Percentiles rank a stretch among this genome's conserved stretches.
phyloP scores from a whole-genome alignment of 2,888 invertebrate species.

The Thereva unica region DNA sequence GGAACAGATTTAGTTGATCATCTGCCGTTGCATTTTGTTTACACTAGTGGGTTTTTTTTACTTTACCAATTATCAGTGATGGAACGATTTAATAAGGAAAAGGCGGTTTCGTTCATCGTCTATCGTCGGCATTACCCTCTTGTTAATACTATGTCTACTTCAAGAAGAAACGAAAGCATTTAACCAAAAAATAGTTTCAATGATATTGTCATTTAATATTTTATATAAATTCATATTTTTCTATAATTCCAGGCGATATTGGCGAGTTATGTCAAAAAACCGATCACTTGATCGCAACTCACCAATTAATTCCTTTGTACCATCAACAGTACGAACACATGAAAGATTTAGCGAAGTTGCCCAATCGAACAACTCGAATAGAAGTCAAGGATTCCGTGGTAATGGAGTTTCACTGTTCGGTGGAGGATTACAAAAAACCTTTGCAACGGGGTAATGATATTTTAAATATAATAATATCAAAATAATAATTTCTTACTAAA shows the following conservation, averaged over 20 bases:
- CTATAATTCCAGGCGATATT: constrained; percentile 67
- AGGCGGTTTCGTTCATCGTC: too few relatives aligned
- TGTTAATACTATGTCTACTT: too few relatives aligned
- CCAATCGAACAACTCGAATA: constrained; percentile 51
- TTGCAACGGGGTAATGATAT: constrained; percentile 64
- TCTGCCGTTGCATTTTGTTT: too few relatives aligned
- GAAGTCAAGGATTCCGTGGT: constrained; percentile 47
- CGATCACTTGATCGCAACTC: constrained; percentile 61
- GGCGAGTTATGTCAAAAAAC: constrained; percentile 78
- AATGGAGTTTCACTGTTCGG: constrained; percentile 66
- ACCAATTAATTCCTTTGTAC: constrained; percentile 55
- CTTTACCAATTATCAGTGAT: too few relatives aligned
- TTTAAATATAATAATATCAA: constrained; percentile 11
- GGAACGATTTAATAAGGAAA: too few relatives aligned
- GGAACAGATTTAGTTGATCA: too few relatives aligned
- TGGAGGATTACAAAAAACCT: constrained; percentile 71
- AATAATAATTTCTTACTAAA: constrained; percentile 6
- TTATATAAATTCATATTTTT: constrained; percentile 7
- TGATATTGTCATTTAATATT: background rate
- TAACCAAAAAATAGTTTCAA: too few relatives aligned
- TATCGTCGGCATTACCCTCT: too few relatives aligned
- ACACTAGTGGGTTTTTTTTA: too few relatives aligned
- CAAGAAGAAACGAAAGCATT: too few relatives aligned
- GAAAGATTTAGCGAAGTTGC: constrained; percentile 57
- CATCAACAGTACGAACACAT: constrained; percentile 59